Base-by-base conservation (phyloP, 2,797 vertebrate genomes). In the Picus viridis region DNA sequence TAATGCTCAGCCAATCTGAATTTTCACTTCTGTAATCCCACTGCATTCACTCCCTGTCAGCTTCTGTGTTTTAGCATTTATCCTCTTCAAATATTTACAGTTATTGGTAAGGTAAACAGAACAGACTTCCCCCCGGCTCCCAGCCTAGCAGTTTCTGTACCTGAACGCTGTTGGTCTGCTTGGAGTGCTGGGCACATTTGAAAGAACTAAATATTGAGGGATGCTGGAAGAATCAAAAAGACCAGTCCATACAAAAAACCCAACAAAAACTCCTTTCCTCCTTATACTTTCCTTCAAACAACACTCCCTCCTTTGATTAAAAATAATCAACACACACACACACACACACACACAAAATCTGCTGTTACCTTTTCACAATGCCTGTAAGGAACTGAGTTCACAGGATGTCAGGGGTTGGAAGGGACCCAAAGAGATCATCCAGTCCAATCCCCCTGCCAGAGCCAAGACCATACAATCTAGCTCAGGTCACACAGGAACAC, bases 41-140 rank as follows among this genome's bases (percentile, higher is more conserved):
- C 32, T 0, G 0, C 78, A 75, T 88, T 49, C 77, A 81, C 24
- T 63, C 10, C 34, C 63, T 18, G 62, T 89, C 72, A 70, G 69
- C 54, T 93, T 83, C 72, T 29, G 26, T 51, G 51, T 62, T 80
- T 86, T 23, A 71, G 59, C 53, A 80, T 72, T 93, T 85, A 90
- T 12, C 47, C 10, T 91, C 75, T 83, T 93, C 69, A 92, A 93
- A 87, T 93, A 91, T 85, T 90, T 92, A 89, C 59, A 83, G 79
- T 34, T 86, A 88, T 63, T 92, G 63, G 83, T 75, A 88, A 59
- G 62, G 61, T 85, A 61, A 92, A 80, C 63, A 39, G 0, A 0
- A 19, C 5, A 82, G 74, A 29, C 39, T 39, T 39, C 39, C 39
- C 39, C 39, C 39, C 36, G 4, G 12, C 39, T 34, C 39, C 12